These are phyloP conservation scores for Bombus picipes DNA, from an alignment of 1,140 invertebrate species.

Conservation along the genomic window DNA sequence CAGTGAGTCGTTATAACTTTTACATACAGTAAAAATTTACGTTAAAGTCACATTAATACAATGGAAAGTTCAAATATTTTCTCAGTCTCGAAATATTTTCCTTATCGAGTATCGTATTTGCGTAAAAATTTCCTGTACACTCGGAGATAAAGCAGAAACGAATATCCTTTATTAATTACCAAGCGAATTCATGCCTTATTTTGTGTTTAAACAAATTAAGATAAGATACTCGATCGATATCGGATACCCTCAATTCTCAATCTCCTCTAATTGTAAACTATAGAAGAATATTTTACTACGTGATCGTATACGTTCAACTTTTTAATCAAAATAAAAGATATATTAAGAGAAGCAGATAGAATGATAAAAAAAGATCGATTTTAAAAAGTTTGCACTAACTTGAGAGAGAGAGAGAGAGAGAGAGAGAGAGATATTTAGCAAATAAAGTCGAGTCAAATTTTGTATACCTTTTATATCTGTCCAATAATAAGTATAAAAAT, in stretches of 20 bases:
- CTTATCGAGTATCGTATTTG: neutral
- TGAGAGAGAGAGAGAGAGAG: too few species aligned
- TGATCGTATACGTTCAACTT: too few species aligned
- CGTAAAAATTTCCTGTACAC: neutral
- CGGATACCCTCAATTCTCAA: neutral
- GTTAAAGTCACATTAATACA: neutral
- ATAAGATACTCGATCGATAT: neutral
- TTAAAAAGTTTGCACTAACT: too few species aligned
- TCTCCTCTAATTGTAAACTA: neutral
- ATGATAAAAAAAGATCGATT: too few species aligned
- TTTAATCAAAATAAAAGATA: too few species aligned
- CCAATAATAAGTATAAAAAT: neutral
- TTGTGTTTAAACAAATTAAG: neutral
- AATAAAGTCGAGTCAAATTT: too few species aligned
- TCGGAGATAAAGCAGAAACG: neutral
- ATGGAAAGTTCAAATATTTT: neutral
- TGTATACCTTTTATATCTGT: too few species aligned
- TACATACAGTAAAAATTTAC: neutral
- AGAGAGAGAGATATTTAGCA: too few species aligned
- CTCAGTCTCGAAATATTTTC: neutral
- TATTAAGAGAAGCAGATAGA: too few species aligned
- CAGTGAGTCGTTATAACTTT: constrained; percentile 80
- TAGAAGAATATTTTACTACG: neutral
- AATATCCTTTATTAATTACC: neutral
- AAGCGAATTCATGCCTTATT: neutral